Conservation (phyloP, 2,797 vertebrate species). For the Peromyscus aztecus region DNA sequence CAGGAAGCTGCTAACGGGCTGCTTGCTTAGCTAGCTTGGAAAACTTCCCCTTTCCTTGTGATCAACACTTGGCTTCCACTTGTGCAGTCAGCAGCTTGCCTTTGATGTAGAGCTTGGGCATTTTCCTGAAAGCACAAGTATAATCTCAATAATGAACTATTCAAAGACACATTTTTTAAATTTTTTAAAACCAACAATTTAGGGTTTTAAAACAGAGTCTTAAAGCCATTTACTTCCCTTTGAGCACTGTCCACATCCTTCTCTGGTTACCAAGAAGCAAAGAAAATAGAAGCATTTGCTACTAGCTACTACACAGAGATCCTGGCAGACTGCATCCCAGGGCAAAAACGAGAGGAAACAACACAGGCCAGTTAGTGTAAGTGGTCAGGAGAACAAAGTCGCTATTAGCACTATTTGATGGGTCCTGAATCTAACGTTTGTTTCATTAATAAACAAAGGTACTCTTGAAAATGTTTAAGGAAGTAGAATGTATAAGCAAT, state of each 20-base stretch:
- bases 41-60: slow-evolving; percentile 29
- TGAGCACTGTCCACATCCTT: slow-evolving; percentile 31
- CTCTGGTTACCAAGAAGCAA: slow-evolving; percentile 44
- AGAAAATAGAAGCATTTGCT: slow-evolving; percentile 64
- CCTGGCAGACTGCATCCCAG: not conserved
- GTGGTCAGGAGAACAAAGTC: not conserved
- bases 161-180: slow-evolving; percentile 63
- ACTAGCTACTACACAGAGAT: slow-evolving; percentile 22
- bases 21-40: slow-evolving; percentile 72
- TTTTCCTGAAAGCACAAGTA: slow-evolving; percentile 71
- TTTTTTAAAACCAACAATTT: slow-evolving; percentile 59
- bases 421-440: not conserved
- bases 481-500: slow-evolving; percentile 25
- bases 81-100: slow-evolving; percentile 37
- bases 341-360: slow-evolving; percentile 35
- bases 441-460: slow-evolving; percentile 59
- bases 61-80: not conserved
- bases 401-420: not conserved
- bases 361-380: not conserved
- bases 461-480: slow-evolving; percentile 49
- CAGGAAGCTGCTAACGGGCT: slow-evolving; percentile 56
- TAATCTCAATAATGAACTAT: slow-evolving; percentile 76
- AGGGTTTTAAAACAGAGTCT: slow-evolving; percentile 30
- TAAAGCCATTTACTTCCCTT: slow-evolving; percentile 56
- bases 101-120: slow-evolving; percentile 52